Evolutionary conservation across 2,888 invertebrate species (phyloP).

Genomic region (Drosophila buzzatii): DNA sequence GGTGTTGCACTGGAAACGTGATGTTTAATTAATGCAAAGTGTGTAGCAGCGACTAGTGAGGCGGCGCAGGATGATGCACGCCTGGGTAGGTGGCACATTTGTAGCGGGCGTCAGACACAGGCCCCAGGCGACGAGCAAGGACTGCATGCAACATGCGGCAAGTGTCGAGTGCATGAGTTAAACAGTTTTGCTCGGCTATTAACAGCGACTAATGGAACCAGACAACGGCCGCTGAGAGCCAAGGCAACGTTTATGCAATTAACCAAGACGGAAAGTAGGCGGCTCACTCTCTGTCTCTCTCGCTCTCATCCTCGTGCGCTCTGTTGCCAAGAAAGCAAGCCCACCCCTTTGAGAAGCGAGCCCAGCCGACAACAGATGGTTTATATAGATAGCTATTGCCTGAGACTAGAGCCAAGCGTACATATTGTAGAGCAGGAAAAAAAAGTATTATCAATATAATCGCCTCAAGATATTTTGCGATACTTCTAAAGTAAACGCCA

Average conservation of each 20-base stretch:
- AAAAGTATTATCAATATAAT: conserved; percentile 1
- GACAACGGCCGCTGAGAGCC: conserved; percentile 29
- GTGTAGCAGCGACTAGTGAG: conserved; percentile 32
- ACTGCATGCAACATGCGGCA: conserved; percentile 32
- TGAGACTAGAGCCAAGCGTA: conserved; percentile 12
- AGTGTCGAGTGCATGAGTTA: conserved; percentile 60
- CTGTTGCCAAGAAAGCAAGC: conserved; percentile 1
- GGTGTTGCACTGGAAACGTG: conserved; percentile 81
- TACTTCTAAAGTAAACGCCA: not conserved
- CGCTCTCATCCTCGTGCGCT: not conserved
- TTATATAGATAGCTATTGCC: conserved; percentile 37
- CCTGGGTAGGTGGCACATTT: conserved; percentile 5
- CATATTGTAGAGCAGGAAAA: not conserved
- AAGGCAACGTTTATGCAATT: conserved; percentile 67
- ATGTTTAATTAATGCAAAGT: conserved; percentile 82
- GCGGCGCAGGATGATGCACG: conserved; percentile 6
- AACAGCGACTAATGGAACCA: conserved; percentile 71
- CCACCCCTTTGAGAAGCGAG: conserved; percentile 17
- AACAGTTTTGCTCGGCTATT: conserved; percentile 72
- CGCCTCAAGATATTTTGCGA: not conserved
- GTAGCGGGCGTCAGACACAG: conserved; percentile 22
- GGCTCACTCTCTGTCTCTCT: not conserved
- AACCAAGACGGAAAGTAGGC: conserved; percentile 48
- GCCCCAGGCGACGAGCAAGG: conserved; percentile 35
- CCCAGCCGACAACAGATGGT: conserved; percentile 28